Percentiles rank a stretch among this genome's conserved stretches.
phyloP scores from a whole-genome alignment of 2,113 vertebrate genomes.

The Trachemys scripta region DNA sequence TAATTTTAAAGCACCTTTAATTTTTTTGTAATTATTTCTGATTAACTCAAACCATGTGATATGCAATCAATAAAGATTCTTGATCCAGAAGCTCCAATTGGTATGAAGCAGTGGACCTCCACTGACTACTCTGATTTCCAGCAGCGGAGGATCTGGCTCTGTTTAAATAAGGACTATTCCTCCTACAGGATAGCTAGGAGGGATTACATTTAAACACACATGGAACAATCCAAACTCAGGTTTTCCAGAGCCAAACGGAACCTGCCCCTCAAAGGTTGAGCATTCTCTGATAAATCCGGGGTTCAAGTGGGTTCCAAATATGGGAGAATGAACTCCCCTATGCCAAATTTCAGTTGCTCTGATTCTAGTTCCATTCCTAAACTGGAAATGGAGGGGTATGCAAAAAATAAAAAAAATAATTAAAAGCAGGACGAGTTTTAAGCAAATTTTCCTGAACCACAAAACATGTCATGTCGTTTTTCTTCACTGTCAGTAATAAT shows the following conservation, averaged over 20 bases:
- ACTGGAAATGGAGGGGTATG: rapidly evolving
- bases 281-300: rapidly evolving
- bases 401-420: neutral
- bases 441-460: neutral
- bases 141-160: neutral
- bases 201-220: neutral
- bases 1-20: neutral
- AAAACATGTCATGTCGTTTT: neutral
- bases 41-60: neutral
- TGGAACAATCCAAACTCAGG: neutral
- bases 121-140: neutral
- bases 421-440: neutral
- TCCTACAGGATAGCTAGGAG: neutral
- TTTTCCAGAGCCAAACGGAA: neutral
- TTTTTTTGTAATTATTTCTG: neutral
- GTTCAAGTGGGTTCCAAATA: rapidly evolving
- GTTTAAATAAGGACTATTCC: neutral
- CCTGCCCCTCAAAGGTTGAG: neutral
- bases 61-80: neutral
- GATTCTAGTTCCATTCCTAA: neutral
- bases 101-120: neutral
- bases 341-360: neutral
- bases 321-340: rapidly evolving
- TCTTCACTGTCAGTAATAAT: neutral
- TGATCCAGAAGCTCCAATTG: neutral